A percentile compares a stretch with the other conserved stretches of the same genome.
These are phyloP conservation scores for Elysia crispata DNA, from an alignment of 2,888 invertebrate genomes.

Conservation along the genomic window DNA sequence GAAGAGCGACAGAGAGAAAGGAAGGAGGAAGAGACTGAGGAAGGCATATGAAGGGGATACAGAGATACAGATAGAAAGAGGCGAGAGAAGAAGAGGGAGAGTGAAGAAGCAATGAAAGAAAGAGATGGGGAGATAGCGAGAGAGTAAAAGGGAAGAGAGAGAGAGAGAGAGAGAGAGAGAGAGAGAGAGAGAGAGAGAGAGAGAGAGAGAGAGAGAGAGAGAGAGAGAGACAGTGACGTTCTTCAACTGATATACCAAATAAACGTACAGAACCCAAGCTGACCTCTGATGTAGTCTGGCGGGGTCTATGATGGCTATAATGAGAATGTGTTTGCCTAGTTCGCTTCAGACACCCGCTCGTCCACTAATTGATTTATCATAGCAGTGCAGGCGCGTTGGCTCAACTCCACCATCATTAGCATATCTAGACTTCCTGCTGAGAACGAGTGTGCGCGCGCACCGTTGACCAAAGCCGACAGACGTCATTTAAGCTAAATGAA, in stretches of 20 bases:
- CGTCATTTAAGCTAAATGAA: slow-evolving; percentile 42
- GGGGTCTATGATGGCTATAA: slow-evolving; percentile 12
- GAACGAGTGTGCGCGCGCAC: slow-evolving; percentile 34
- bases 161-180: too few species aligned
- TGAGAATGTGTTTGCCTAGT: slow-evolving; percentile 36
- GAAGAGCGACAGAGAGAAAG: not conserved
- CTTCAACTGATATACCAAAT: not conserved
- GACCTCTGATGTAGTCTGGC: slow-evolving; percentile 33
- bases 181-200: too few species aligned
- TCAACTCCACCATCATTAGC: slow-evolving; percentile 40
- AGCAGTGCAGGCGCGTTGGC: slow-evolving; percentile 38
- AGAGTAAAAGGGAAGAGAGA: not conserved
- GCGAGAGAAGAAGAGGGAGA: not conserved
- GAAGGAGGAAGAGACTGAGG: not conserved
- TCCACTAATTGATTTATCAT: slow-evolving; percentile 46
- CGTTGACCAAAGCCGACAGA: slow-evolving; percentile 37
- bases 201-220: not conserved
- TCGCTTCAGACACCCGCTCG: slow-evolving; percentile 24
- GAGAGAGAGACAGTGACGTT: too few species aligned
- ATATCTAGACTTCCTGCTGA: slow-evolving; percentile 47
- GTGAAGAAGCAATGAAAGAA: not conserved
- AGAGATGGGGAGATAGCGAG: not conserved
- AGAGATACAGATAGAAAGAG: not conserved
- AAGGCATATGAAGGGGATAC: not conserved
- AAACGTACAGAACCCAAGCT: not conserved